phyloP scores from a whole-genome alignment of 2,113 vertebrate genomes.

The Gracilinanus agilis region DNA sequence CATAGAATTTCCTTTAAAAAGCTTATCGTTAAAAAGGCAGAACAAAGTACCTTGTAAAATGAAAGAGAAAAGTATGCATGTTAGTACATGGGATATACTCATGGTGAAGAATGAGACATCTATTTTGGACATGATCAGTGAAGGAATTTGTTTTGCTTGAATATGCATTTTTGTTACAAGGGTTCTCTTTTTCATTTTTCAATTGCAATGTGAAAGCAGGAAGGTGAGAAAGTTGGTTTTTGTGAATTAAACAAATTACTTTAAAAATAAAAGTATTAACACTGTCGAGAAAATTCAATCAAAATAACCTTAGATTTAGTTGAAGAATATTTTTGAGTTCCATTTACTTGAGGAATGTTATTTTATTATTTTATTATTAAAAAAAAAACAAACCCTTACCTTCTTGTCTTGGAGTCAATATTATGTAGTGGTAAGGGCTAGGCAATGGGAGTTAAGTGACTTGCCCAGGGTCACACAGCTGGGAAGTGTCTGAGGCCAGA shows the following conservation, averaged over 20 bases:
- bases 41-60: background rate
- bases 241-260: background rate
- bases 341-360: background rate
- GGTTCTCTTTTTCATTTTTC: background rate
- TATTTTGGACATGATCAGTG: background rate
- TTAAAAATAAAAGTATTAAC: conserved; percentile 6
- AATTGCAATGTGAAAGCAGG: background rate
- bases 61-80: background rate
- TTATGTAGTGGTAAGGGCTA: no score
- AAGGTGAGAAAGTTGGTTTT: background rate
- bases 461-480: no score
- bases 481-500: no score
- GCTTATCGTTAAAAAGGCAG: background rate
- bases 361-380: no score
- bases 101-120: background rate
- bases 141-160: background rate
- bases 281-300: conserved; percentile 26
- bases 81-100: no score
- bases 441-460: no score
- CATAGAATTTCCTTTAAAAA: background rate
- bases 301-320: conserved; percentile 23
- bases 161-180: background rate
- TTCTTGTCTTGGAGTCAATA: no score
- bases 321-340: conserved; percentile 47
- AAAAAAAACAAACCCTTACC: no score